A percentile compares a stretch with the other conserved stretches of the same genome.
phyloP scores from a whole-genome alignment of 2,113 vertebrate species.

The Ciconia boyciana region DNA sequence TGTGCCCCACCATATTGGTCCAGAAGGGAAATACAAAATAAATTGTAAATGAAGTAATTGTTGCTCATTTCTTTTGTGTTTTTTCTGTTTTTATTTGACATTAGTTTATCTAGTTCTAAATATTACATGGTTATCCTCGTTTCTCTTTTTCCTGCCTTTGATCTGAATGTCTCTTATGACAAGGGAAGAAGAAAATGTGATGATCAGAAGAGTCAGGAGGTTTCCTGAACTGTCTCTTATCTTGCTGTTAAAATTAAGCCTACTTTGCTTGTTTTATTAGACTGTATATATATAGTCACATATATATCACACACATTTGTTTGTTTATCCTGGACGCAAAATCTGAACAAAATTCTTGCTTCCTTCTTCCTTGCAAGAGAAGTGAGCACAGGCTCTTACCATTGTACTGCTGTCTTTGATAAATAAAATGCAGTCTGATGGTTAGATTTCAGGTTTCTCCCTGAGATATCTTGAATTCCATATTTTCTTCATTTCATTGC shows the following conservation, averaged over 20 bases:
- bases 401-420: not conserved
- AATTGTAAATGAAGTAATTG: not conserved
- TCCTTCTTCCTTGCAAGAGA: not conserved
- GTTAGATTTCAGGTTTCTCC: not conserved
- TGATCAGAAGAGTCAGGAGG: not conserved
- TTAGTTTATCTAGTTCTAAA: not conserved
- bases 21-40: not conserved
- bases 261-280: not conserved
- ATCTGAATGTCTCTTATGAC: not conserved
- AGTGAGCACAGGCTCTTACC: not conserved
- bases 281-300: not conserved
- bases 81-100: not conserved
- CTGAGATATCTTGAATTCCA: not conserved
- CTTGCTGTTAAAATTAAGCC: not conserved
- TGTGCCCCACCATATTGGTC: not conserved
- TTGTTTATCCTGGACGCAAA: not conserved
- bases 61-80: not conserved
- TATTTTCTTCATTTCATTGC: not conserved
- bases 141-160: not conserved
- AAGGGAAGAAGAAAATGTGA: not conserved
- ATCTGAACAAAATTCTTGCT: not conserved
- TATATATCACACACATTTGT: not conserved
- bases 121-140: not conserved
- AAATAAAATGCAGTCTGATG: not conserved
- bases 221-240: not conserved